Conservation (phyloP, 2,113 vertebrate genomes). For the Brienomyrus brachyistius region DNA sequence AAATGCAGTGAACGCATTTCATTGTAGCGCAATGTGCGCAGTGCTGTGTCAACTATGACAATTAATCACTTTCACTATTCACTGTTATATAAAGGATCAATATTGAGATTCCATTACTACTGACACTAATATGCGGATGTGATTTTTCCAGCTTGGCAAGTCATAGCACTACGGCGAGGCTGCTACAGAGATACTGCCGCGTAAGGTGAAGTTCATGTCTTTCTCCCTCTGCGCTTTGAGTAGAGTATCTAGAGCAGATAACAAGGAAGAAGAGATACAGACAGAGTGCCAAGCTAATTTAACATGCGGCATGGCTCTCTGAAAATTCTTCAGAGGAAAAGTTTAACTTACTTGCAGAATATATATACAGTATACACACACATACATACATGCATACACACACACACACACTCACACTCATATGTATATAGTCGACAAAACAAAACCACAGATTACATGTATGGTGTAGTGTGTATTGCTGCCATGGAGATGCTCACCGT, state of each 20-base stretch:
- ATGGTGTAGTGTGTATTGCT: slow-evolving; percentile 28
- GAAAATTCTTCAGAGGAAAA: neutral
- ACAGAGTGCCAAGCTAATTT: neutral
- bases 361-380: no score
- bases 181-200: neutral
- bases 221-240: neutral
- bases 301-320: neutral
- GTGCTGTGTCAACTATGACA: neutral
- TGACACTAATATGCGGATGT: neutral
- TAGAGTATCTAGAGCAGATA: neutral
- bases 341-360: neutral
- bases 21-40: neutral
- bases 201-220: neutral
- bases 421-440: neutral
- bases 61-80: neutral
- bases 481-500: slow-evolving; percentile 69
- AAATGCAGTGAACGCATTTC: neutral
- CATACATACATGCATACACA: neutral
- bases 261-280: neutral
- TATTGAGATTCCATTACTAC: neutral
- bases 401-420: neutral
- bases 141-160: neutral
- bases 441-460: neutral
- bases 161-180: neutral
- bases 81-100: neutral